A percentile compares a stretch with the other conserved stretches of the same genome.
phyloP scores from a whole-genome alignment of 35 echinoderm and acorn worm species.

The Patiria miniata region DNA sequence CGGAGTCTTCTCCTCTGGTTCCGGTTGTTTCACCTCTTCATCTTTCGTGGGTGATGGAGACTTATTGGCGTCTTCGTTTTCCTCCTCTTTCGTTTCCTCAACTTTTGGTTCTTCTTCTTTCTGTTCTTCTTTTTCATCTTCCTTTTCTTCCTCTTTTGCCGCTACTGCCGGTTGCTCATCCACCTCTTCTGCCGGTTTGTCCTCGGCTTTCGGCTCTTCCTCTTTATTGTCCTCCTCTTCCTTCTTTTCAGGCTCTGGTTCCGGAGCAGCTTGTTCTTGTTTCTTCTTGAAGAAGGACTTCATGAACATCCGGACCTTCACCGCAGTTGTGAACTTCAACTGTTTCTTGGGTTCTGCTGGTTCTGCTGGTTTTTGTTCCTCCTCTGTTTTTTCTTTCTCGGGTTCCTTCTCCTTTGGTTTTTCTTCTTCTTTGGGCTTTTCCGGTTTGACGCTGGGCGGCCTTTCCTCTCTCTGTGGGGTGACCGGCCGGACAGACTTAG shows the following conservation, averaged over 20 bases:
- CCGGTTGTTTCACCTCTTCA: neutral
- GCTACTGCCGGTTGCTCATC: neutral
- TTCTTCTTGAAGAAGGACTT: neutral
- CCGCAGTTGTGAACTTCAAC: neutral
- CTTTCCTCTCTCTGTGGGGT: neutral
- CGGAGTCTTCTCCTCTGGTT: neutral
- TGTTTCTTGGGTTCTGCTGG: neutral
- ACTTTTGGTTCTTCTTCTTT: neutral
- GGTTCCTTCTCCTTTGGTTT: neutral
- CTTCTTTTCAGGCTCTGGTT: neutral
- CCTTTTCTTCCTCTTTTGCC: neutral
- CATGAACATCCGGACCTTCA: neutral
- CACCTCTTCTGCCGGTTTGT: neutral
- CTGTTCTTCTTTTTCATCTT: constrained; percentile 13
- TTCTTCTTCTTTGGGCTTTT: neutral
- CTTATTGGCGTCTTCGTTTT: neutral
- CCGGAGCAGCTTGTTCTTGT: neutral
- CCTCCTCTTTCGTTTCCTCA: neutral
- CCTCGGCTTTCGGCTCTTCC: neutral
- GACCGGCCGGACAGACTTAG: neutral
- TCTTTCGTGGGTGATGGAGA: neutral
- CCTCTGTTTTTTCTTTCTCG: neutral
- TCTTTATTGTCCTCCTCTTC: neutral
- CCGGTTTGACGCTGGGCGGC: neutral
- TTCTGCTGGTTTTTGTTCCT: neutral